Base-by-base conservation (phyloP, 2,888 invertebrate species). In the Eristalis arbustorum region DNA sequence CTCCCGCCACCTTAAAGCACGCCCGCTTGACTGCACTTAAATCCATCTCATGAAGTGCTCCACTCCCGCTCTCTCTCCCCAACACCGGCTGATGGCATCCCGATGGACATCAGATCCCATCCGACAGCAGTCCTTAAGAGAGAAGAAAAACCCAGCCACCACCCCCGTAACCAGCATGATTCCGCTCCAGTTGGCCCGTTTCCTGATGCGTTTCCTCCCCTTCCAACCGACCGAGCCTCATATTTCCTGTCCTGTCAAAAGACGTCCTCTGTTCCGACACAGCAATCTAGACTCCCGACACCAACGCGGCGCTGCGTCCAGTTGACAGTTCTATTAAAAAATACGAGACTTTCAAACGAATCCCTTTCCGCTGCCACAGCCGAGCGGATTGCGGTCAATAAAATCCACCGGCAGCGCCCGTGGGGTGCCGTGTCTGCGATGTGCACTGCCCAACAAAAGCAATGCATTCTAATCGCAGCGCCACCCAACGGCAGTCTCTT, bases 311-410 rank as follows among this genome's bases (percentile, higher is more conserved):
- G 40, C 61, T n/a, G 18, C 34, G 42, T 22, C 28, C 63, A 25
- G 28, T 13, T 3, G 77, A 78, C 78, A 72, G 64, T 64, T 78
- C 78, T 66, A 72, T 78, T 72, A 64, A 78, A 78, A 77, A 42
- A 59, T 49, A 18, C 49, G 49, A 49, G 49, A 49, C 49, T 49
- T 42, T 42, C 42, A 59, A 25, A 59, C 14, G 23, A 59, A 11
- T 25, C 25, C n/a, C 22, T 13, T 40, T 34, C 31, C 14, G 11
- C 25, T 23, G 28, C 57, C 25, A 5, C 14, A 13, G 22, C n/a
- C 3, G 25, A 23, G 49, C 61, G 23, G 61, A 49, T 62, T 75
- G 75, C 42, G 66, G 76, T 34, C 68, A 68, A 62, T 56, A 23
- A 37, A 68, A 34, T 34, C 18, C 18, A 18, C 61, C 31, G 4